These are phyloP conservation scores for Heliopora coerulea DNA, from an alignment of 92 coral and sea anemone genomes.

Conservation along the genomic window DNA sequence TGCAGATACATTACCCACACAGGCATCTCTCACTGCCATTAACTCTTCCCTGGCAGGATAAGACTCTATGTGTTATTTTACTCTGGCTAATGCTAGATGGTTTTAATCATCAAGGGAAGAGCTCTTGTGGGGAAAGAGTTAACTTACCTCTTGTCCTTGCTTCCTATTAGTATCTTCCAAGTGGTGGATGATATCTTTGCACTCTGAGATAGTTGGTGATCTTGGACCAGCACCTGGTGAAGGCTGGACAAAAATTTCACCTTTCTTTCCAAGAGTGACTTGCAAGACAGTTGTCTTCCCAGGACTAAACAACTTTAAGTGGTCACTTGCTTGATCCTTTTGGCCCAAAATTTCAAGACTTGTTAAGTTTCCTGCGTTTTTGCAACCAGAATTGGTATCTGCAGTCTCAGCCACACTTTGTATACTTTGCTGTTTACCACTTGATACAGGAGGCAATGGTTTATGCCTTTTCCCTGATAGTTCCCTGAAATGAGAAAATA, in stretches of 20 bases:
- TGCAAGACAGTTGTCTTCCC: constrained; percentile 67
- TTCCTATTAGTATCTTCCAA: constrained; percentile 80
- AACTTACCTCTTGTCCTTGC: constrained; percentile 92
- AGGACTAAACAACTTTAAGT: constrained; percentile 33
- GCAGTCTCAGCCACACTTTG: background rate
- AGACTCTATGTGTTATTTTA: too few relatives aligned
- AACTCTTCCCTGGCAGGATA: too few relatives aligned
- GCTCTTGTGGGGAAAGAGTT: too few relatives aligned
- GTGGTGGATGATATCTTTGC: constrained; percentile 90
- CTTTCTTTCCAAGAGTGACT: constrained; percentile 80
- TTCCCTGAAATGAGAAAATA: constrained; percentile 6
- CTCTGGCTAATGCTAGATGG: too few relatives aligned
- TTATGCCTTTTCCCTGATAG: constrained; percentile 17
- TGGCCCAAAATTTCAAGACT: constrained; percentile 10
- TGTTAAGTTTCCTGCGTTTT: constrained; percentile 8
- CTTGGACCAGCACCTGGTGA: constrained; percentile 81
- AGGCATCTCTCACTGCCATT: too few relatives aligned
- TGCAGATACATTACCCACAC: too few relatives aligned
- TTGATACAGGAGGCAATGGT: constrained; percentile 32
- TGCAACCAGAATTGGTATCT: background rate
- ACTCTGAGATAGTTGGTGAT: constrained; percentile 95
- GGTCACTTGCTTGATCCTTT: constrained; percentile 20
- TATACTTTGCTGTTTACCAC: background rate
- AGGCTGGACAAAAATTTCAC: constrained; percentile 75
- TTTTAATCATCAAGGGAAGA: too few relatives aligned